Base-by-base conservation (phyloP, 2,797 vertebrate species). In the Oreochromis mossambicus region DNA sequence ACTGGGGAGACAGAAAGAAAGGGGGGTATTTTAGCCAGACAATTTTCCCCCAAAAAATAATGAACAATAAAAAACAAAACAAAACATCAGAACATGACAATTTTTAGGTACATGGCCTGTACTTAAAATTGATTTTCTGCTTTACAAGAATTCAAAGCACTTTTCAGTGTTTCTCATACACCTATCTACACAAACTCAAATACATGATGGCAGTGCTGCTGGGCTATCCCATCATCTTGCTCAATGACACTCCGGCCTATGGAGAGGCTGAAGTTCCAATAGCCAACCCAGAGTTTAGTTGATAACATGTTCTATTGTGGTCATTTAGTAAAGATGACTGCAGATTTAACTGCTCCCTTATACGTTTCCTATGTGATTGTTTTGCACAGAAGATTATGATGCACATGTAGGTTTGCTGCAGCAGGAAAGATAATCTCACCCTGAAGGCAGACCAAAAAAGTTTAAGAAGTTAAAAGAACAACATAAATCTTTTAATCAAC, bases 1-100 rank as follows among this genome's bases (percentile, higher is more conserved):
- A 96, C 10, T 24, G 43, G 6, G 8, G 52, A 81, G 5, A 86
- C 24, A 85, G 15, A 90, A 14, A 78, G 26, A 66, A 17, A n/a
- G 17, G 12, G 4, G 6, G 1, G 1, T 8, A 54, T 79, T 78
- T 14, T 1, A 26, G 9, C 4, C 26, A 51, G 21, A 77, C 17
- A 9, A 66, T 32, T 46, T 8, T 17, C 29, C 17, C 17, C 46
- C 17, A 55, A 61, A 32, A 29, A 21, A 3, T 6, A 36, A n/a
- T 5, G 26, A 19, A 75, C n/a, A 80, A 15, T 7, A 54, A 26
- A 55, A 66, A 48, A 48, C 5, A 15, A 13, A 32, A 75, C 11
- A 52, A 15, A 78, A 63, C 19, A n/a, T 36, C 58, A 63, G 34
- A 63, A 63, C 34, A 63, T 63, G 61, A 38, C 61, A 38, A 13